These are phyloP conservation scores for Chloroceryle inda DNA, from an alignment of 2,797 vertebrate genomes.

Conservation along the genomic window DNA sequence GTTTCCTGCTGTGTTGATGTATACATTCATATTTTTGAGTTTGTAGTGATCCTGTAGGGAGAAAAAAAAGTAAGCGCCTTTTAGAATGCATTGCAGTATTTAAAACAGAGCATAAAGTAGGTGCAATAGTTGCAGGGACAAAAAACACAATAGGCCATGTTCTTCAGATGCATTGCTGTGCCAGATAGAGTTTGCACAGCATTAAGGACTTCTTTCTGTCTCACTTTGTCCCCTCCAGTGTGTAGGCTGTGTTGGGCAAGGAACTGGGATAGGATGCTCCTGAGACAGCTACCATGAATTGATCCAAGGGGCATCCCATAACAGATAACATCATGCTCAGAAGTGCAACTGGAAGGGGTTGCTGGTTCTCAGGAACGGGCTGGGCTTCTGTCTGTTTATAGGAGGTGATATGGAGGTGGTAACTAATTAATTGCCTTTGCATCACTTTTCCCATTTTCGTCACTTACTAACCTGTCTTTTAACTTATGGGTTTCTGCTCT, in stretches of 20 bases:
- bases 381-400: accelerated
- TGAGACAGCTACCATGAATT: neutral
- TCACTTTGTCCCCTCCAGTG: accelerated
- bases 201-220: neutral
- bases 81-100: neutral
- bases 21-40: neutral
- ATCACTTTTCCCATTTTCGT: neutral
- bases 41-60: neutral
- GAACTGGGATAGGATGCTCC: neutral
- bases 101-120: neutral
- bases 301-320: neutral
- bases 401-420: neutral
- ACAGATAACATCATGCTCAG: neutral
- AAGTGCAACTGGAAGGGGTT: neutral
- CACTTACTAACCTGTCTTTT: neutral
- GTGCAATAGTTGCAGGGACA: neutral
- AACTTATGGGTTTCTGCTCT: neutral
- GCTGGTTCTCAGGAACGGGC: neutral
- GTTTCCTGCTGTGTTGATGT: neutral
- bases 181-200: neutral
- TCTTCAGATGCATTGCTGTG: neutral
- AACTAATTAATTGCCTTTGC: neutral
- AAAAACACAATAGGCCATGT: neutral
- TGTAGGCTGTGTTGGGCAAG: neutral
- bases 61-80: accelerated